Conservation (phyloP, 2,797 vertebrate species). For the Selene dorsalis region DNA sequence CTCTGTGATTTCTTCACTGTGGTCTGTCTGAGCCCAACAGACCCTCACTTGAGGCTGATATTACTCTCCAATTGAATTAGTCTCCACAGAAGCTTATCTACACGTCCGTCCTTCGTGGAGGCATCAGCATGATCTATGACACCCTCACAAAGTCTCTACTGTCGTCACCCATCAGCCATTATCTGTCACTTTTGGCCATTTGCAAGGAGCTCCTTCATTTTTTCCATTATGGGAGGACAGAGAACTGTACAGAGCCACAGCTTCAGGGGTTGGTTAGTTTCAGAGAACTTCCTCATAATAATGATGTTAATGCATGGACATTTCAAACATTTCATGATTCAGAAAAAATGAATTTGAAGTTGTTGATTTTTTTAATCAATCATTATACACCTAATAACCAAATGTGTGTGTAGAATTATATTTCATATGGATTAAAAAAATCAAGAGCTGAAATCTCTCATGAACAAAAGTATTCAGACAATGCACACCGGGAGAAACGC, state of each 20-base stretch:
- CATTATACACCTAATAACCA: no score
- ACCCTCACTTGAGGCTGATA: constrained; percentile 2
- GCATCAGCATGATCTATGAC: constrained; percentile 26
- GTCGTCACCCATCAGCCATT: constrained; percentile 11
- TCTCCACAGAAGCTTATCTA: constrained; percentile 37
- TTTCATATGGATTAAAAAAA: no score
- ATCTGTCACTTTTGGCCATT: constrained; percentile 16
- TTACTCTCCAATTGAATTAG: constrained; percentile 30
- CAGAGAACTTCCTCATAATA: neutral
- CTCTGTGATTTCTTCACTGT: constrained; percentile 3
- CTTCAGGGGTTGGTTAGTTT: no score
- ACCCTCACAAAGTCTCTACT: neutral
- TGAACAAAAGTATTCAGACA: no score
- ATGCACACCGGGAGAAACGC: no score
- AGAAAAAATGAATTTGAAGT: no score
- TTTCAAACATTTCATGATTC: neutral
- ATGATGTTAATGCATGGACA: neutral
- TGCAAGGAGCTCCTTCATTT: neutral
- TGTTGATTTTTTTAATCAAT: no score
- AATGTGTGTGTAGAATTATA: no score
- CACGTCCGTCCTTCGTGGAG: constrained; percentile 26
- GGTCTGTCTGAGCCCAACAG: constrained; percentile 18
- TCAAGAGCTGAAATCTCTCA: no score
- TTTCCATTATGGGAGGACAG: neutral
- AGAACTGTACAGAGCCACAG: neutral